These are phyloP conservation scores for Micrasema minimum DNA, from an alignment of 1,140 invertebrate genomes.

Conservation along the genomic window DNA sequence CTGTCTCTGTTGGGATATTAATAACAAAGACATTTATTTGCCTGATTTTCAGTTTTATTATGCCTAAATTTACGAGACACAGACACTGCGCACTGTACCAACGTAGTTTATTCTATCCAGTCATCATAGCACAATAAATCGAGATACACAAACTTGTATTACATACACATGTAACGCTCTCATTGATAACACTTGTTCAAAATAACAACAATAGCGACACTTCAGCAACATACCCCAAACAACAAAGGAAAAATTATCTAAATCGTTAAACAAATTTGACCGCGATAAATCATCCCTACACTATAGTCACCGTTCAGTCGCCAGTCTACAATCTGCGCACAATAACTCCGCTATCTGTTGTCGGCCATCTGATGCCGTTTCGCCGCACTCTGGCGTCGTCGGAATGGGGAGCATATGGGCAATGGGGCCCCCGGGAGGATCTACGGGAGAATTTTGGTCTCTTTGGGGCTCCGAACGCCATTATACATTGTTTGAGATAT, in stretches of 20 bases:
- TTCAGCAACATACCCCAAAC: constrained; percentile 7
- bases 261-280: constrained; percentile 19
- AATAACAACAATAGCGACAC: constrained; percentile 4
- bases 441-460: background rate
- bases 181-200: constrained; percentile 4
- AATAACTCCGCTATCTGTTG: background rate
- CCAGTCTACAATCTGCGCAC: background rate
- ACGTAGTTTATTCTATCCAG: too few species aligned
- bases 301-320: background rate
- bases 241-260: constrained; percentile 15
- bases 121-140: too few species aligned
- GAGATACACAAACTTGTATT: too few species aligned
- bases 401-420: constrained; percentile 2
- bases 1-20: too few species aligned
- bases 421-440: constrained; percentile 2
- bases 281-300: constrained; percentile 10
- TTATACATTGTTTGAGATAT: constrained; percentile 10
- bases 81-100: too few species aligned
- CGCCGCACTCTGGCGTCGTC: background rate
- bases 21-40: too few species aligned
- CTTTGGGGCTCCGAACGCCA: constrained; percentile 3
- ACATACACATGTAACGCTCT: background rate
- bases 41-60: too few species aligned
- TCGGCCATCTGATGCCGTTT: constrained; percentile 16
- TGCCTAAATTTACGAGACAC: too few species aligned